Conservation (phyloP, 2,888 invertebrate genomes). For the Trichogramma evanescens region DNA sequence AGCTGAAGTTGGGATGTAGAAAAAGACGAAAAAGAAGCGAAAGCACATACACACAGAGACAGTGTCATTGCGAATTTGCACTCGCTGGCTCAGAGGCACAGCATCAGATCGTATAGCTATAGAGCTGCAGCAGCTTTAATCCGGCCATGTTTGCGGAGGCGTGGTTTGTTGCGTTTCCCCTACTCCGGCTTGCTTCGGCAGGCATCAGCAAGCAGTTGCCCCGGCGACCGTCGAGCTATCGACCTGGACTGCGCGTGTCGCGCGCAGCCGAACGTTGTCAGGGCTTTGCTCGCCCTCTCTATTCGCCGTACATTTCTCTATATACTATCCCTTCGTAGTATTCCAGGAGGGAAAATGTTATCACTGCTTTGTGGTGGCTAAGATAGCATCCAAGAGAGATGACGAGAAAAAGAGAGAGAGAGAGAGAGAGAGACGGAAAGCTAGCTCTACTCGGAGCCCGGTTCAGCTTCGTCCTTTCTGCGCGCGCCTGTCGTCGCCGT, state of each 20-base stretch:
- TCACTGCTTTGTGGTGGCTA: slow-evolving; percentile 49
- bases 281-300: not conserved
- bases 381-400: slow-evolving; percentile 39
- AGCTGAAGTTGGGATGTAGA: not conserved
- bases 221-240: slow-evolving; percentile 32
- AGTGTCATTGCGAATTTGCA: not conserved
- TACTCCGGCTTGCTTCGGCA: too few relatives aligned
- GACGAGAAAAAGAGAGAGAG: not conserved
- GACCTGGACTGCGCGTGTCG: slow-evolving; percentile 6
- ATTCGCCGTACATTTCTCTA: not conserved
- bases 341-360: slow-evolving; percentile 48
- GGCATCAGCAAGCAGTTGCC: slow-evolving; percentile 30
- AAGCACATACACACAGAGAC: not conserved
- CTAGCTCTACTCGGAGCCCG: slow-evolving; percentile 10
- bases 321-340: slow-evolving; percentile 18
- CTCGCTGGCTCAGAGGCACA: too few relatives aligned
- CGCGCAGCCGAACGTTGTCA: slow-evolving; percentile 18
- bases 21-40: not conserved
- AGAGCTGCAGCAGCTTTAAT: not conserved
- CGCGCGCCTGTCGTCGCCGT: slow-evolving; percentile 3
- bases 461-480: slow-evolving; percentile 9
- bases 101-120: too few relatives aligned
- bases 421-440: too few relatives aligned
- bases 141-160: slow-evolving; percentile 46
- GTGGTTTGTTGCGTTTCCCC: slow-evolving; percentile 33